A percentile compares a stretch with the other conserved stretches of the same genome.
Conservation (phyloP, 2,888 invertebrate species). For the Tetanocera ferruginea region DNA sequence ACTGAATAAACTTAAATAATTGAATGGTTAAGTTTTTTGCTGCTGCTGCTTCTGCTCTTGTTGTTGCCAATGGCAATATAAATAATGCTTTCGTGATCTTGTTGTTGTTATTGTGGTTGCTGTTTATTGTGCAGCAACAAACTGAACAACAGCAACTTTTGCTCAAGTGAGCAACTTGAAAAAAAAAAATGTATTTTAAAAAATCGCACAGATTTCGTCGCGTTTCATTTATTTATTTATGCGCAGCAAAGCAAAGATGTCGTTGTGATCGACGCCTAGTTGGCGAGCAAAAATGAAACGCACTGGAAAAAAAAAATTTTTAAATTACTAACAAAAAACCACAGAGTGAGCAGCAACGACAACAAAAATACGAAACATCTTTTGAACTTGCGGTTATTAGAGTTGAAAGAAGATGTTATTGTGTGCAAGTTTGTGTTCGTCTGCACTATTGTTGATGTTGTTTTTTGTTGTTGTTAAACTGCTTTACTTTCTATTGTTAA, state of each 20-base stretch:
- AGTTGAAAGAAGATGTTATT: too few species aligned
- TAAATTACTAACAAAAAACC: too few species aligned
- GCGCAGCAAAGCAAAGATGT: neutral
- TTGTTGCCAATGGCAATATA: neutral
- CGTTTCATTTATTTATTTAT: neutral
- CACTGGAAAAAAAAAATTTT: too few species aligned
- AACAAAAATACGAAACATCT: too few species aligned
- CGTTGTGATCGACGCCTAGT: neutral
- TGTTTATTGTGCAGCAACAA: neutral
- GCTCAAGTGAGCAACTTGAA: neutral
- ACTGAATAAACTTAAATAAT: neutral
- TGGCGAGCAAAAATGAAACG: neutral
- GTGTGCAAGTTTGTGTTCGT: too few species aligned
- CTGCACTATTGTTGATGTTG: too few species aligned
- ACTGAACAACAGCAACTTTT: neutral
- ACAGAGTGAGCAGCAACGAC: too few species aligned
- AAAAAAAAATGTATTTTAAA: too few species aligned
- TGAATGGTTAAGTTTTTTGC: neutral
- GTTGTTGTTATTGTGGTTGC: neutral
- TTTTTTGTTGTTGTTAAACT: too few species aligned
- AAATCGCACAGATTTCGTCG: neutral
- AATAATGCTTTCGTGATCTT: neutral
- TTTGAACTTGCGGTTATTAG: too few species aligned
- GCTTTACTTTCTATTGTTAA: slow-evolving; percentile 19
- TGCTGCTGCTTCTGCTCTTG: neutral